Evolutionary conservation across 1,140 invertebrate species (phyloP), one percentile per base, ranked within the genome.

Genomic region (Ptiloglossa arizonensis): DNA sequence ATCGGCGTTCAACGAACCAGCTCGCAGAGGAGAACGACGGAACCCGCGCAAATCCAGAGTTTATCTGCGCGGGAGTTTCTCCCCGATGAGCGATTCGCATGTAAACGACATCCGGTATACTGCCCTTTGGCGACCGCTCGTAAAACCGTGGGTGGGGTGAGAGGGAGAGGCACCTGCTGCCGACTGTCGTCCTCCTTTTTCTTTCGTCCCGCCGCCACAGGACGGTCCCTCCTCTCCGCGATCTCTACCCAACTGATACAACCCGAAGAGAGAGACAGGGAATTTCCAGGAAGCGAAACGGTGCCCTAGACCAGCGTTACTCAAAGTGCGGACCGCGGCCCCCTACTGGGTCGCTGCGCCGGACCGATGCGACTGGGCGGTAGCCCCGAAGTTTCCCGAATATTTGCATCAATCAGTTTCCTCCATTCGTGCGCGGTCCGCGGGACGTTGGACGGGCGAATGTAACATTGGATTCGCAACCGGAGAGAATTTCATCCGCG

Each of bases 31-130:
- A 60, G 66, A 32, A 24, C 35, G 64, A 50, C 32, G 41, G 24
- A 19, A 32, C 46, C 59, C 68, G 50, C 64, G 57, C 79, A 81
- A 85, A 85, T 85, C 82, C 78, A 77, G 82, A 85, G 79, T 85
- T 85, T 85, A 85, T 85, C 82, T 76, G 68, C 46, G 72, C 15
- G 50, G 52, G 57, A 85, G 82, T 78, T 81, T 70, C 79, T 85
- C 82, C 83, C 82, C 79, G 83, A 85, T 85, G 83, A 85, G 83
- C 83, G 82, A 85, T 85, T 85, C 82, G 48, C 73, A 85, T 85
- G 83, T 85, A 85, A 85, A 85, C 82, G 82, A 85, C 79, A 85
- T 85, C 79, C 83, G 82, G 83, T 85, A 85, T 85, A 85, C 82
- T 85, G 83, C 82, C 82, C 83, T 85, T 85, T 81, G 83, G 82